Conservation (phyloP, 2,797 vertebrate species). For the Sebastes taczanowskii region DNA sequence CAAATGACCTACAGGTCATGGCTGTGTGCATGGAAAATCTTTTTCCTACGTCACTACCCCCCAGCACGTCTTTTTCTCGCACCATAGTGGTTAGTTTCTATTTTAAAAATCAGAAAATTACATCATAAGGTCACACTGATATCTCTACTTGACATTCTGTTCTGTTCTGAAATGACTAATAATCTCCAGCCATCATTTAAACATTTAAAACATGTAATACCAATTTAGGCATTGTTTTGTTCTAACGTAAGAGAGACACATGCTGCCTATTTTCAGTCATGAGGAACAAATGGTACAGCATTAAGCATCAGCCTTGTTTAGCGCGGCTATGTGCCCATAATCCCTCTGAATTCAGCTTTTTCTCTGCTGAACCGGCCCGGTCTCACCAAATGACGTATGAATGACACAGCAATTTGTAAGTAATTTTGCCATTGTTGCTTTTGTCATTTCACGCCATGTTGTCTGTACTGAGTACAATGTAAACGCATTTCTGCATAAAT, state of each 20-base stretch:
- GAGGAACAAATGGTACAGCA: constrained; percentile 26
- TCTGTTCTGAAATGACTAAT: background rate
- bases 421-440: background rate
- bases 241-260: constrained; percentile 32
- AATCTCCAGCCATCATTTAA: background rate
- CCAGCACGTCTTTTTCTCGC: constrained; percentile 23
- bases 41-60: constrained; percentile 42
- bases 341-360: constrained; percentile 13
- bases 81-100: background rate
- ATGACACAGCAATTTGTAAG: background rate
- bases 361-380: background rate
- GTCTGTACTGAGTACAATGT: too few relatives aligned
- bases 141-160: background rate
- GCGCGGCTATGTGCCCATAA: background rate
- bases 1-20: constrained; percentile 45
- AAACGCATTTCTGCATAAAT: background rate
- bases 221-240: background rate
- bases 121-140: background rate
- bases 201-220: background rate
- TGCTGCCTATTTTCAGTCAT: constrained; percentile 39
- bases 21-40: constrained; percentile 51
- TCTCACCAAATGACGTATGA: background rate
- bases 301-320: constrained; percentile 4
- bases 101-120: constrained; percentile 3
- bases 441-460: background rate